Conservation (phyloP, 37 sponge, comb jelly and placozoan species). For the Bolinopsis microptera region DNA sequence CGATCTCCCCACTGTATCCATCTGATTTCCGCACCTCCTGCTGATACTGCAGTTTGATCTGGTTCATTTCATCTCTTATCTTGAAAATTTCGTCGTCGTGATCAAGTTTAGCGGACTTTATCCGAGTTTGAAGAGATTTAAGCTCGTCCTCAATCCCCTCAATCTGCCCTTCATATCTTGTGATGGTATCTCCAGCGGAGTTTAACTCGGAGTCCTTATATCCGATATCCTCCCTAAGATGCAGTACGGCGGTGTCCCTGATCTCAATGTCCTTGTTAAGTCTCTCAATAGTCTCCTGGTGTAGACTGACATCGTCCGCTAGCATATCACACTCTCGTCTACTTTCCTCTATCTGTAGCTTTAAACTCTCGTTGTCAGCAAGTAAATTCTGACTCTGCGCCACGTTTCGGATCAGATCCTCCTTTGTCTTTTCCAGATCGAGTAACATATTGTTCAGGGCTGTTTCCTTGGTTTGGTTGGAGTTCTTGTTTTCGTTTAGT, state of each 20-base stretch:
- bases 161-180: not conserved
- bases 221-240: not conserved
- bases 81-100: not conserved
- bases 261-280: not conserved
- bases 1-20: not conserved
- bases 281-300: not conserved
- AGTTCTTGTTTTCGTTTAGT: not conserved
- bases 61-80: not conserved
- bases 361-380: not conserved
- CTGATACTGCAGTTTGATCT: not conserved
- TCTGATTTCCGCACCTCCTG: not conserved
- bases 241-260: not conserved
- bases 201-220: not conserved
- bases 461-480: not conserved
- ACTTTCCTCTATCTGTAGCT: not conserved
- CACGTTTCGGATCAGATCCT: not conserved
- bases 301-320: not conserved
- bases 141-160: not conserved
- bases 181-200: not conserved
- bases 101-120: not conserved
- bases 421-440: not conserved
- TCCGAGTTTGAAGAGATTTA: not conserved
- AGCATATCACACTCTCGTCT: not conserved
- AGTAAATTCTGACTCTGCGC: not conserved
- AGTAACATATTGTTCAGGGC: not conserved